phyloP scores from a whole-genome alignment of 2,888 invertebrate species.

The Patella caerulea region DNA sequence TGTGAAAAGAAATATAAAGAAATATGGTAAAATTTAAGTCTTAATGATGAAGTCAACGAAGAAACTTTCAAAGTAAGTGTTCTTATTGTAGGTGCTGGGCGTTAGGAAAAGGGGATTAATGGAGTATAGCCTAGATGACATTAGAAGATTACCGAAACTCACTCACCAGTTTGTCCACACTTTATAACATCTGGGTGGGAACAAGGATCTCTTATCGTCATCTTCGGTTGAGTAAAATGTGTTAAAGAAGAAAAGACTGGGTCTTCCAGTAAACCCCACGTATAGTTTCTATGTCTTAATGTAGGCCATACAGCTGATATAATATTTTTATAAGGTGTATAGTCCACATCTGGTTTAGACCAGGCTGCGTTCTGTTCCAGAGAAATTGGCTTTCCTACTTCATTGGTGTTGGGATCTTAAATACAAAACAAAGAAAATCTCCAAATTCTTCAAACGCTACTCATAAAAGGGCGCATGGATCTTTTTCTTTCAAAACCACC shows the following conservation, averaged over 20 bases:
- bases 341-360: slow-evolving; percentile 28
- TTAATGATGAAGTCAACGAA: too few relatives aligned
- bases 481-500: too few relatives aligned
- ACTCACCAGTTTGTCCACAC: slow-evolving; percentile 23
- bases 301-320: slow-evolving; percentile 37
- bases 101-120: too few relatives aligned
- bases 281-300: slow-evolving; percentile 29
- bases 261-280: slow-evolving; percentile 28
- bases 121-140: neutral
- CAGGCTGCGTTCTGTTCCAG: slow-evolving; percentile 27
- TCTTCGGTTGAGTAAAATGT: neutral
- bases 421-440: neutral
- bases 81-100: too few relatives aligned
- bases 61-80: too few relatives aligned
- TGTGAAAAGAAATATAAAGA: neutral
- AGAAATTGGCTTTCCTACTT: slow-evolving; percentile 18
- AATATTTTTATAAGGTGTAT: slow-evolving; percentile 36
- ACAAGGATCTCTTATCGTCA: slow-evolving; percentile 17
- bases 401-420: neutral
- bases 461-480: too few relatives aligned
- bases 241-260: neutral
- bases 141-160: neutral
- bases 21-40: too few relatives aligned
- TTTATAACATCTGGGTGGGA: neutral
- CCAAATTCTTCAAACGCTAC: too few relatives aligned